These are phyloP conservation scores for Protodeltote pygarga DNA, from an alignment of 2,888 invertebrate species.

Conservation along the genomic window DNA sequence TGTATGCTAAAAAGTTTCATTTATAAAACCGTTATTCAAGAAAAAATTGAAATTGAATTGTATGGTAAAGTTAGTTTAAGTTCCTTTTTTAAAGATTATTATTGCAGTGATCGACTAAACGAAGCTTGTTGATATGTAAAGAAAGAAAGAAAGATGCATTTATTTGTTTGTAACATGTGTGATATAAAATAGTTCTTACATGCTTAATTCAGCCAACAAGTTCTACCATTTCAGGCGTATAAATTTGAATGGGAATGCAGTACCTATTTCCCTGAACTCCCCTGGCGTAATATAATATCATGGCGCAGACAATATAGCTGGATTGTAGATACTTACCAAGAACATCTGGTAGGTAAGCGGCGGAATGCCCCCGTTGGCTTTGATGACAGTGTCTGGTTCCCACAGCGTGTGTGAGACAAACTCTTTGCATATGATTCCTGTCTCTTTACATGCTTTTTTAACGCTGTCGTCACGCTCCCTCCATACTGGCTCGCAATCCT, in stretches of 20 bases:
- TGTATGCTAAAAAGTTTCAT: slow-evolving; percentile 87
- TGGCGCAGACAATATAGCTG: not conserved
- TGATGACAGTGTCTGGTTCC: slow-evolving; percentile 89
- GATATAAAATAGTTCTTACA: too few relatives aligned
- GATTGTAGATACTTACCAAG: slow-evolving; percentile 73
- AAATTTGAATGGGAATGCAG: too few relatives aligned
- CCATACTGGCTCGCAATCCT: slow-evolving; percentile 92
- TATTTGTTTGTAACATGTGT: too few relatives aligned
- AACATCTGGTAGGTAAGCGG: slow-evolving; percentile 91
- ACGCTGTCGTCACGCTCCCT: slow-evolving; percentile 87
- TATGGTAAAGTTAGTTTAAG: not conserved
- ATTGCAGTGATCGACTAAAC: too few relatives aligned
- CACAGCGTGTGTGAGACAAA: slow-evolving; percentile 91
- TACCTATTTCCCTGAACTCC: too few relatives aligned
- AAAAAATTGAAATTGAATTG: not conserved
- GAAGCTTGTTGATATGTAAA: too few relatives aligned
- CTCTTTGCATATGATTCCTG: slow-evolving; percentile 86
- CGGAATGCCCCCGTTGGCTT: slow-evolving; percentile 90
- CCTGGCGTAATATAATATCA: too few relatives aligned
- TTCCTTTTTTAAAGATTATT: too few relatives aligned
- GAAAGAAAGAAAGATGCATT: too few relatives aligned
- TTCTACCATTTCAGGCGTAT: too few relatives aligned
- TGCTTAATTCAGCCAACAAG: too few relatives aligned
- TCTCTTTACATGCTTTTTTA: slow-evolving; percentile 83
- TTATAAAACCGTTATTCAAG: too few relatives aligned